phyloP scores from a whole-genome alignment of 2,113 vertebrate species.

The Callospermophilus lateralis region DNA sequence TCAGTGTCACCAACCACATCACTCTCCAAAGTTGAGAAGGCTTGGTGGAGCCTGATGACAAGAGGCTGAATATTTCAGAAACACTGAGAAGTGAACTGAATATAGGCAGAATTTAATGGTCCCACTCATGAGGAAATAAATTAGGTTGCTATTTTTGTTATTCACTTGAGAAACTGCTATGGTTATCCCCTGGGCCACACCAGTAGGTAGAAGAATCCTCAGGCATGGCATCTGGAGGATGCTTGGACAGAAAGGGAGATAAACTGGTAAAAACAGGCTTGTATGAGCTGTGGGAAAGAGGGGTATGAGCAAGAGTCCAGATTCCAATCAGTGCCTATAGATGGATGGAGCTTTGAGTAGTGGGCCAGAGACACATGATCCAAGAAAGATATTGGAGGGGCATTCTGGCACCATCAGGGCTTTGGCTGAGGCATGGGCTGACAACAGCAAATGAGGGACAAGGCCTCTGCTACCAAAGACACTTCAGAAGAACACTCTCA shows the following conservation, averaged over 20 bases:
- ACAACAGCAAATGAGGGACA: background rate
- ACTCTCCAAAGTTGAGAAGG: background rate
- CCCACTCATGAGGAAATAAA: background rate
- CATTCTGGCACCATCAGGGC: background rate
- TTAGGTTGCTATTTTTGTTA: background rate
- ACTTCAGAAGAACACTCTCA: background rate
- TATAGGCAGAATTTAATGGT: background rate
- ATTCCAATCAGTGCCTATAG: background rate
- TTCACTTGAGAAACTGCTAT: background rate
- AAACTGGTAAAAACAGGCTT: background rate
- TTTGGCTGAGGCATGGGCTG: background rate
- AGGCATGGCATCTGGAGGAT: background rate
- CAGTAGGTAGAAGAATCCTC: background rate
- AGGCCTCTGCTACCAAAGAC: background rate
- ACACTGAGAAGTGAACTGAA: background rate
- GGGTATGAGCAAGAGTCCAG: background rate
- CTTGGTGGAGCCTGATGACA: background rate
- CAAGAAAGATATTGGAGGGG: background rate
- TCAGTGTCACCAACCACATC: background rate
- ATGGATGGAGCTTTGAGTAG: background rate
- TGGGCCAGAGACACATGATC: background rate
- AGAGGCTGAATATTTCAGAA: slow-evolving; percentile 5
- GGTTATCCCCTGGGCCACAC: background rate
- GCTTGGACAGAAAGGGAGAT: background rate
- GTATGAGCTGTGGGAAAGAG: background rate